These are phyloP conservation scores for Cylas formicarius DNA, from an alignment of 1,140 invertebrate species.

Conservation along the genomic window DNA sequence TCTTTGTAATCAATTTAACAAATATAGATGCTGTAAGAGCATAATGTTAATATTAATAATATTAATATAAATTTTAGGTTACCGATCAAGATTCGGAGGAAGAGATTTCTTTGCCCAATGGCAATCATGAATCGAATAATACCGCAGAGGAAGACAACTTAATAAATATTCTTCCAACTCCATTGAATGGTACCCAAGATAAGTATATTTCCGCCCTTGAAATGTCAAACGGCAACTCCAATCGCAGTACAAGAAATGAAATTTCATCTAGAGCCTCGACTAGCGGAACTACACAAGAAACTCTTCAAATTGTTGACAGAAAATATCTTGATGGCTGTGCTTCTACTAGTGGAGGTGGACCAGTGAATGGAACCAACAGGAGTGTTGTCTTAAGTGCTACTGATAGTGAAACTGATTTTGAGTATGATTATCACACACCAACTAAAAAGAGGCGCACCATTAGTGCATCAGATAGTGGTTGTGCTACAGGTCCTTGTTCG, in stretches of 20 bases:
- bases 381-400: constrained; percentile 17
- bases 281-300: constrained; percentile 10
- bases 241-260: constrained; percentile 10
- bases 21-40: neutral
- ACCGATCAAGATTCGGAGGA: constrained; percentile 52
- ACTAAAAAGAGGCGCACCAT: constrained; percentile 26
- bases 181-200: constrained; percentile 49
- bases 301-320: too few relatives aligned
- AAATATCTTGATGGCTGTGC: constrained; percentile 17
- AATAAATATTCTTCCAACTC: constrained; percentile 48
- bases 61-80: too few relatives aligned
- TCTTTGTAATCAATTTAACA: too few relatives aligned
- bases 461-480: constrained; percentile 33
- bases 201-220: constrained; percentile 45
- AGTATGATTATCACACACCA: constrained; percentile 23
- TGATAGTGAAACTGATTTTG: constrained; percentile 33
- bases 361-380: neutral
- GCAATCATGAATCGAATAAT: constrained; percentile 19
- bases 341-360: constrained; percentile 19
- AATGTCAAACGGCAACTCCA: constrained; percentile 29
- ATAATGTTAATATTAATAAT: neutral
- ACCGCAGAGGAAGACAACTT: constrained; percentile 36
- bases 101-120: constrained; percentile 36
- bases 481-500: constrained; percentile 35
- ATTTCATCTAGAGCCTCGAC: neutral